Percentiles rank a stretch among this genome's conserved stretches.
Evolutionary conservation across 2,888 invertebrate genomes (phyloP).

Genomic region (Oscheius sp.): DNA sequence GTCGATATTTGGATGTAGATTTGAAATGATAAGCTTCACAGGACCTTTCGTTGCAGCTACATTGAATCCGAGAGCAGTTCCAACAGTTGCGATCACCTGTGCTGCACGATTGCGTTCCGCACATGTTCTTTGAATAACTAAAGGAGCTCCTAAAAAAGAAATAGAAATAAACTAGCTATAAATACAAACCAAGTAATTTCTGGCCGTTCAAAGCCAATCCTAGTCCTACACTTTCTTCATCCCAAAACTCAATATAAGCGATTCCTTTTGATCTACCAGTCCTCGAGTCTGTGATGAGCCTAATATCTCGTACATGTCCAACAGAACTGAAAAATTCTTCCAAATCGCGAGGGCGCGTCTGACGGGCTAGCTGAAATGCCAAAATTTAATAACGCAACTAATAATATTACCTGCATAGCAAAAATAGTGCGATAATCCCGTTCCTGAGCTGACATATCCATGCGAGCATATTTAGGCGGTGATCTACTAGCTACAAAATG

Average conservation of each 20-base stretch:
- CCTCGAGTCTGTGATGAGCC: slow-evolving; percentile 98
- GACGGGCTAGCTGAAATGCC: slow-evolving; percentile 59
- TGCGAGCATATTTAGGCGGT: slow-evolving; percentile 67
- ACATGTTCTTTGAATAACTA: slow-evolving; percentile 97
- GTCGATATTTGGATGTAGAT: slow-evolving; percentile 48
- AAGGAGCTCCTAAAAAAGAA: slow-evolving; percentile 81
- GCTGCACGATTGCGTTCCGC: slow-evolving; percentile 81
- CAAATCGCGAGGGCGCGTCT: slow-evolving; percentile 68
- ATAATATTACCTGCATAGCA: slow-evolving; percentile 88
- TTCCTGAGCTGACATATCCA: slow-evolving; percentile 88
- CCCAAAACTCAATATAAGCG: slow-evolving; percentile 98
- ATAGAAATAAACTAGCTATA: neutral
- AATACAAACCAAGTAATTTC: slow-evolving; percentile 81
- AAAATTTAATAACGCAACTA: slow-evolving; percentile 71
- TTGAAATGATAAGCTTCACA: slow-evolving; percentile 36
- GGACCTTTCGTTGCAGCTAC: slow-evolving; percentile 44
- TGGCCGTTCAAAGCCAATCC: slow-evolving; percentile 90
- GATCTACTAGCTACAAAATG: slow-evolving; percentile 70
- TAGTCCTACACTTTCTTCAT: slow-evolving; percentile 85
- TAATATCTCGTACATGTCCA: slow-evolving; percentile 93
- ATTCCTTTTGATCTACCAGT: slow-evolving; percentile 98
- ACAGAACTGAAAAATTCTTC: slow-evolving; percentile 98
- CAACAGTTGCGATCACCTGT: slow-evolving; percentile 66
- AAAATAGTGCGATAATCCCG: slow-evolving; percentile 96
- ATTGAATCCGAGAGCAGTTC: slow-evolving; percentile 74